Conservation (phyloP, 2,797 vertebrate species). For the Channa striata region DNA sequence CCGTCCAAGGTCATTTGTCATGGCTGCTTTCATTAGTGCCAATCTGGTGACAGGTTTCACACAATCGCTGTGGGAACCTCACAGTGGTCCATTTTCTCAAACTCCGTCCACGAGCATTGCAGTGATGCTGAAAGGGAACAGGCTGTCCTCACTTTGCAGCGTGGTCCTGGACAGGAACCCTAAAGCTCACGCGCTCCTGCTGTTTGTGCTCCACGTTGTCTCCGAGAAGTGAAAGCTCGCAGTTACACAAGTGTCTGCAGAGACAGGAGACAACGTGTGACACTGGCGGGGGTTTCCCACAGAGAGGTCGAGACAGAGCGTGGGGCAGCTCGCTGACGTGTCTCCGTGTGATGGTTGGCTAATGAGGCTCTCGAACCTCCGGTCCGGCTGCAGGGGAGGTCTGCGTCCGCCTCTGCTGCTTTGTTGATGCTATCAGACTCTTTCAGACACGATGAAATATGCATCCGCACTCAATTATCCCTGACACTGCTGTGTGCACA, state of each 20-base stretch:
- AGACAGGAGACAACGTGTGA: conserved; percentile 15
- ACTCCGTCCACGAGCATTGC: too few relatives aligned
- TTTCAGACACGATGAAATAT: conserved; percentile 28
- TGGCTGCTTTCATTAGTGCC: too few relatives aligned
- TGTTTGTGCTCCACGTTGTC: neutral
- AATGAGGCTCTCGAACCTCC: conserved; percentile 47
- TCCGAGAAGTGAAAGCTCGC: conserved; percentile 10
- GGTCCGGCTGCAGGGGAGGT: conserved; percentile 34
- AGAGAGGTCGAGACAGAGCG: conserved; percentile 3
- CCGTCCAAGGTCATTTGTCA: too few relatives aligned
- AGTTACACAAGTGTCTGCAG: conserved; percentile 27
- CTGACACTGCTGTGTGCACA: conserved; percentile 1
- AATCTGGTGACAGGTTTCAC: too few relatives aligned
- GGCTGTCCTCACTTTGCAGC: neutral
- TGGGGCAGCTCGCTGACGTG: conserved; percentile 22
- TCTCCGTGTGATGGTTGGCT: conserved; percentile 44
- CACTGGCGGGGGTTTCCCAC: conserved; percentile 3
- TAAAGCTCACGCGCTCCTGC: neutral
- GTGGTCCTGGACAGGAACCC: neutral
- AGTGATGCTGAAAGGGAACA: too few relatives aligned
- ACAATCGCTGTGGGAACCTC: too few relatives aligned
- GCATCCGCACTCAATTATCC: conserved; percentile 33
- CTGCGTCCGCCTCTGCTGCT: conserved; percentile 15
- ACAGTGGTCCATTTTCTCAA: too few relatives aligned
- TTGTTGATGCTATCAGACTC: conserved; percentile 47